A percentile compares a stretch with the other conserved stretches of the same genome.
Evolutionary conservation across 2,113 vertebrate species (phyloP).

Genomic region (Menidia beryllina): DNA sequence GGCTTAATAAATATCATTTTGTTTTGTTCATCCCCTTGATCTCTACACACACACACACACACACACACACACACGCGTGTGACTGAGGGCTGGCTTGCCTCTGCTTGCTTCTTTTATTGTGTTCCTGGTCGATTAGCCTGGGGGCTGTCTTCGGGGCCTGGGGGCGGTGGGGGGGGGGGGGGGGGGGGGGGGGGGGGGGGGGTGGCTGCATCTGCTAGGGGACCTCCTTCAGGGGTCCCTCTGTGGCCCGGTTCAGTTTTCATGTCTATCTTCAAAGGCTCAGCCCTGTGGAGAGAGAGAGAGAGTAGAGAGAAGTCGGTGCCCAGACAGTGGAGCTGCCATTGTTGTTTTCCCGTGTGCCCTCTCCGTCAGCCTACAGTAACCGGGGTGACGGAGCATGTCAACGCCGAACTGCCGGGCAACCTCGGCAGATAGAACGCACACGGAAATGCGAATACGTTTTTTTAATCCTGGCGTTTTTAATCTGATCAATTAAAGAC

Average conservation of each 20-base stretch:
- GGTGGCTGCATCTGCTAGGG: conserved; percentile 85
- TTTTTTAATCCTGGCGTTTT: no score
- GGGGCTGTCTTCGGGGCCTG: conserved; percentile 90
- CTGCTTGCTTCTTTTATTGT: conserved; percentile 75
- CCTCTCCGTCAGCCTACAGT: conserved; percentile 11
- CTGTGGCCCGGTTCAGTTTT: conserved; percentile 65
- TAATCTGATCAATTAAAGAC: no score
- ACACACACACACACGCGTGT: not conserved
- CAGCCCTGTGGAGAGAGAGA: conserved; percentile 24
- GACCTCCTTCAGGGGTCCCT: conserved; percentile 79
- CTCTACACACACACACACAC: conserved; percentile 24
- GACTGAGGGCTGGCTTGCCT: conserved; percentile 30
- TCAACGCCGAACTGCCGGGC: conserved; percentile 26
- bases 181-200: conserved; percentile 36
- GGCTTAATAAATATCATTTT: conserved; percentile 38
- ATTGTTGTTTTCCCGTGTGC: conserved; percentile 46
- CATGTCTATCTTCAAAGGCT: conserved; percentile 75
- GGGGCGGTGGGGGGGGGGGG: conserved; percentile 77
- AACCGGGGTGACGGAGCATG: conserved; percentile 16
- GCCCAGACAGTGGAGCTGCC: conserved; percentile 14
- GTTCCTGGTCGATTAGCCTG: conserved; percentile 89
- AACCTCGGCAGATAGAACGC: not conserved
- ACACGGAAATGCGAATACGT: not conserved
- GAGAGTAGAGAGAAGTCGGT: conserved; percentile 14
- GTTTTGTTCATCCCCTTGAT: conserved; percentile 40